Evolutionary conservation across 2,113 vertebrate species (phyloP).

Genomic region (Myotis yumanensis): DNA sequence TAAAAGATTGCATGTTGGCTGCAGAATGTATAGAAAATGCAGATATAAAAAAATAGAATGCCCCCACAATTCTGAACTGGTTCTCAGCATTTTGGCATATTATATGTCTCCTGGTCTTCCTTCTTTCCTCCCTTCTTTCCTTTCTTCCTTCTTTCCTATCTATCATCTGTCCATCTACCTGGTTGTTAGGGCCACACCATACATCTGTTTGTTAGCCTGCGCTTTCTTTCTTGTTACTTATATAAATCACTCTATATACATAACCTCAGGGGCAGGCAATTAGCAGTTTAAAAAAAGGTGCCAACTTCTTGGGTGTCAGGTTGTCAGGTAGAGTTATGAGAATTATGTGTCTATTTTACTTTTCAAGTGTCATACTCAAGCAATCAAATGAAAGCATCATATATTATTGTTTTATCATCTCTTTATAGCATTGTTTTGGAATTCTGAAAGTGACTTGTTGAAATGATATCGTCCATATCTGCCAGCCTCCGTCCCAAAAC

Average conservation of each 20-base stretch:
- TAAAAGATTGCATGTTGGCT: background rate
- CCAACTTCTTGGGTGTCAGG: background rate
- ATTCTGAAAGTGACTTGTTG: background rate
- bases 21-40: background rate
- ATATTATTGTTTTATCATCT: background rate
- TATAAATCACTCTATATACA: background rate
- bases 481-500: background rate
- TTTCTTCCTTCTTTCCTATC: background rate
- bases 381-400: background rate
- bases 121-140: background rate
- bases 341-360: background rate
- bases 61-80: background rate
- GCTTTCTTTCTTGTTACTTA: background rate
- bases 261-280: background rate
- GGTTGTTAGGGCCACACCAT: background rate
- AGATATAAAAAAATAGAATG: background rate
- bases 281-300: conserved; percentile 20
- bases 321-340: background rate
- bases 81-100: background rate
- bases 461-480: background rate
- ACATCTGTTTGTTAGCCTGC: background rate
- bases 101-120: background rate
- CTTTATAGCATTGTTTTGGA: background rate
- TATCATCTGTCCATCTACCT: background rate
- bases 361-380: background rate